Conservation (phyloP, 1,140 invertebrate species). For the Thaumetopoea pityocampa region DNA sequence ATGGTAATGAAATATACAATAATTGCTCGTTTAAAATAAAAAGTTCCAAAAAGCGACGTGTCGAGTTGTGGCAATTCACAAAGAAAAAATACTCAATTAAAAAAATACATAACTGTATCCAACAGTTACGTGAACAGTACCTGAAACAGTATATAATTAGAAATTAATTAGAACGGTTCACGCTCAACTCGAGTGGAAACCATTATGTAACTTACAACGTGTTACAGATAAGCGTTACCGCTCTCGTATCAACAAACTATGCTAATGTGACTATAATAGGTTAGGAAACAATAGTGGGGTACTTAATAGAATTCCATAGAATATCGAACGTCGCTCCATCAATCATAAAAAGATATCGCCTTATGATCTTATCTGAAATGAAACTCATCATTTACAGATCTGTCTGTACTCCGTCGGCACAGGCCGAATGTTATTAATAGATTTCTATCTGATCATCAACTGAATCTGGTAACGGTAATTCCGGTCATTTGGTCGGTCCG, state of each 20-base stretch:
- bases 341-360: slow-evolving; percentile 61
- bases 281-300: slow-evolving; percentile 52
- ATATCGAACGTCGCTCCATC: slow-evolving; percentile 51
- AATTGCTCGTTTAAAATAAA: too few relatives aligned
- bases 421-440: slow-evolving; percentile 71
- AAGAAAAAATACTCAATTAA: too few relatives aligned
- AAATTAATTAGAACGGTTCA: too few relatives aligned
- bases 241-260: slow-evolving; percentile 38
- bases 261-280: slow-evolving; percentile 62
- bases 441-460: slow-evolving; percentile 69
- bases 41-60: too few relatives aligned
- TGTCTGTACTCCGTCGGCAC: slow-evolving; percentile 54
- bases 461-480: slow-evolving; percentile 63
- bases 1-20: too few relatives aligned
- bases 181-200: too few relatives aligned
- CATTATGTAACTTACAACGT: too few relatives aligned
- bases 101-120: too few relatives aligned
- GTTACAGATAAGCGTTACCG: slow-evolving; percentile 12
- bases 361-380: slow-evolving; percentile 71
- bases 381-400: slow-evolving; percentile 75
- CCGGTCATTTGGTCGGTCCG: slow-evolving; percentile 51
- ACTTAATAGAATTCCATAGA: slow-evolving; percentile 69
- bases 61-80: too few relatives aligned
- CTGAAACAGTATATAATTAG: too few relatives aligned
- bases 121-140: too few relatives aligned